Evolutionary conservation across 1,140 invertebrate genomes (phyloP), one percentile per base, ranked within the genome.

Genomic region (Zeugodacus cucurbitae): DNA sequence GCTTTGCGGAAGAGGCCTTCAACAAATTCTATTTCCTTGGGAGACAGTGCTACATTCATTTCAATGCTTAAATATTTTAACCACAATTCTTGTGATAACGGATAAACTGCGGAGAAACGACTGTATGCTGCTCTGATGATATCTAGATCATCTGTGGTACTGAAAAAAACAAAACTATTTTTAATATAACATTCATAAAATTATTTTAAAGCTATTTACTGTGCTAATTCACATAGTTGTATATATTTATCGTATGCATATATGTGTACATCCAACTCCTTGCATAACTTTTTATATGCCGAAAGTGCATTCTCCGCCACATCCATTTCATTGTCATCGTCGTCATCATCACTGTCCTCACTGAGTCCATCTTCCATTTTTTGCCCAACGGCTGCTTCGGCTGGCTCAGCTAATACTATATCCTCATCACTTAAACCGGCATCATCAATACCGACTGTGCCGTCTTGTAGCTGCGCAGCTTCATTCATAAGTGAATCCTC

Each of bases 11-110:
- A 90, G 1, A 90, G 78, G 10, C 87, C 37, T 11, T 88, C 59
- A 10, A 90, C 67, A 26, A 89, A 74, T n/a, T 88, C 41, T 20
- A 89, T 29, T 88, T 90, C 90, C 20, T 17, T 64, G 32, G 88
- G 59, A 3, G 88, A 89, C 29, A 85, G 37, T 3, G 89, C 89
- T 3, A 90, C 26, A 41, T 34, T 88, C 41, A 87, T 20, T 89
- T 90, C 89, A 4, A 90, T 64, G 14, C 59, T 82, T 6, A 90
- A 41, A 59, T 88, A 90, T 64, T 88, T 86, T 17, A 88, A 82
- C 90, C 90, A 90, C 34, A 90, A 48, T 20, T 90, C 89, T 3
- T 89, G 82, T 14, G 90, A 78, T 10, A 90, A 58, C 0, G 90
- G 90, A 88, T 88, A 90, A 17, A 87, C 88, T 11, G 62, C n/a